Conservation (phyloP, 1,140 invertebrate genomes). For the Thaumatotibia leucotreta region DNA sequence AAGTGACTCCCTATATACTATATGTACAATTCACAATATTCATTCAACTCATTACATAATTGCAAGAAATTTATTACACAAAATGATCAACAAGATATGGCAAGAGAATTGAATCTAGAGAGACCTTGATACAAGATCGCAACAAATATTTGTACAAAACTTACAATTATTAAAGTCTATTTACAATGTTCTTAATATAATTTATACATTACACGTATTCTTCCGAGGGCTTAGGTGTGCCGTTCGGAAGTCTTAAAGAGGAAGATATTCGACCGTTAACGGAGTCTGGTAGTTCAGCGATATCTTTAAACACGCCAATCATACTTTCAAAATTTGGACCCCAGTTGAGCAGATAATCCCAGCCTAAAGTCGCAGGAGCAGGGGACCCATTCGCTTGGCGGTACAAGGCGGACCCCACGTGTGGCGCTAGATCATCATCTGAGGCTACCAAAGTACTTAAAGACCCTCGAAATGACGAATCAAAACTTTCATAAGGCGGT, state of each 20-base stretch:
- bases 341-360: constrained; percentile 97
- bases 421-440: constrained; percentile 90
- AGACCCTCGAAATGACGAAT: constrained; percentile 95
- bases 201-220: constrained; percentile 82
- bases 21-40: constrained; percentile 15
- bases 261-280: constrained; percentile 81
- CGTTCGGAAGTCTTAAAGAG: constrained; percentile 81
- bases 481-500: constrained; percentile 92
- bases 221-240: constrained; percentile 85
- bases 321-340: constrained; percentile 96
- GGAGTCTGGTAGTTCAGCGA: constrained; percentile 93
- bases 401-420: constrained; percentile 84
- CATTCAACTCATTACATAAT: constrained; percentile 38
- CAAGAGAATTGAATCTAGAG: constrained; percentile 63
- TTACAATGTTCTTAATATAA: constrained; percentile 40
- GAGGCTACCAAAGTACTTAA: constrained; percentile 94
- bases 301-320: constrained; percentile 97
- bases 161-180: constrained; percentile 38
- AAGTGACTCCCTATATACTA: constrained; percentile 13
- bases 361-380: constrained; percentile 84
- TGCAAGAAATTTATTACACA: constrained; percentile 51
- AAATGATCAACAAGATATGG: constrained; percentile 64
- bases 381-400: constrained; percentile 86
- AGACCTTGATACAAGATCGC: constrained; percentile 76
- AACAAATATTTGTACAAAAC: constrained; percentile 57